Evolutionary conservation across 2,797 vertebrate species (phyloP), one percentile per base, ranked within the genome.

Genomic region (Euthynnus affinis): DNA sequence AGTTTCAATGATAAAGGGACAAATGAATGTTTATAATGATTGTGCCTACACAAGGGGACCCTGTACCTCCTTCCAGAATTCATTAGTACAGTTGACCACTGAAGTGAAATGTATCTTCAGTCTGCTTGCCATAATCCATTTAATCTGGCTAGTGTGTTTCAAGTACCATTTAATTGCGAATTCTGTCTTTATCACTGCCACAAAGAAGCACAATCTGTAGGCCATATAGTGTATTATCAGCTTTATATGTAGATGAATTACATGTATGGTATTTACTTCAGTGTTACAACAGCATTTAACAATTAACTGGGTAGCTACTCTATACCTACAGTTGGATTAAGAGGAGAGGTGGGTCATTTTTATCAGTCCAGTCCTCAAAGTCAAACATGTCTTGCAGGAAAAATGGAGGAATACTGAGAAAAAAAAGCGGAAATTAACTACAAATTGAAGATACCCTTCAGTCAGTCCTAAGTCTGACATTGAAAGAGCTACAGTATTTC

Each of bases 71-170:
- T 3, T 40, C 40, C 12, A 40, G 12, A 40, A 40, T 40, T 40
- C 12, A 40, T 40, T 40, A 40, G 12, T n/a, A n/a, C n/a, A 40
- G 10, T 40, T 1, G 49, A 60, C 27, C 55, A 65, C 15, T 71
- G 58, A 56, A 66, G 29, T 65, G 67, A 29, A 46, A 73, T 84
- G 23, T 74, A 62, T 72, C 64, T 71, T 81, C 68, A 72, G 20
- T 76, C 73, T 76, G 15, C 44, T 51, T 63, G 20, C 66, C 32
- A 48, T 66, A 59, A 81, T 72, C 51, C 63, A 83, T 83, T 29
- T 82, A 71, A 76, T 53, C 71, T 73, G 40, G 6, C 70, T 57
- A 22, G 48, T 29, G 32, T 61, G 49, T 75, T 78, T 34, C 52
- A 68, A 55, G 58, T 58, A 25, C 34, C 62, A 57, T 75, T 79